Evolutionary conservation across 2,113 vertebrate genomes (phyloP), one percentile per base, ranked within the genome.

Genomic region (Tetrao urogallus): DNA sequence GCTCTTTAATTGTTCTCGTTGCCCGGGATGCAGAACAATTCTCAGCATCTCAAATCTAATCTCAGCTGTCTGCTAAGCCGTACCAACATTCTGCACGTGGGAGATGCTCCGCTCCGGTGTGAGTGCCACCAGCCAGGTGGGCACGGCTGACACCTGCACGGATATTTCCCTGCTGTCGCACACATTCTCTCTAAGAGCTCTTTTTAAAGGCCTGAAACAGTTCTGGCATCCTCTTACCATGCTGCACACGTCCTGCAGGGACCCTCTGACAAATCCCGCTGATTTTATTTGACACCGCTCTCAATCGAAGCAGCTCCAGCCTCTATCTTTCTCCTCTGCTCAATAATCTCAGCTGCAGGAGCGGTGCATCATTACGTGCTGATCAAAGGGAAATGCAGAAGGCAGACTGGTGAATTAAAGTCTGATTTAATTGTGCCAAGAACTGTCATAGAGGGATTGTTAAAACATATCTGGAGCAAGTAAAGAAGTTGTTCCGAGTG

Each of bases 361-460:
- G 66, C 85, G 40, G 90, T n/a, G 91, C 94, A 76, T 71, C 78
- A n/a, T 34, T 54, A 75, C 57, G 1, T 27, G 70, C 90, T 78
- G 81, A 96, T 96, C 96, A 94, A 96, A 97, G 95, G 80, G 64
- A 88, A 87, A 85, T 16, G 86, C 42, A 64, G 74, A 74, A 95
- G 93, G 67, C 88, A 45, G 86, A 24, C 69, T 7, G 56, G 83
- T 90, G 89, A 94, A 92, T 96, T 93, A 94, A 89, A 93, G 90
- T 84, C 95, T 96, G 73, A 95, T 95, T 96, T 94, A 94, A 93
- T 94, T 90, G 90, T 80, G 95, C 90, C 72, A 6, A 50, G 56
- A 88, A 85, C 88, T 93, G 89, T 82, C 92, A 90, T 71, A 82
- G 92, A 42, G 73, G 85, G 52, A 18, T 76, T 74, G 88, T 74